These are phyloP conservation scores for Chelonia mydas DNA, from an alignment of 2,797 vertebrate genomes.

Conservation along the genomic window DNA sequence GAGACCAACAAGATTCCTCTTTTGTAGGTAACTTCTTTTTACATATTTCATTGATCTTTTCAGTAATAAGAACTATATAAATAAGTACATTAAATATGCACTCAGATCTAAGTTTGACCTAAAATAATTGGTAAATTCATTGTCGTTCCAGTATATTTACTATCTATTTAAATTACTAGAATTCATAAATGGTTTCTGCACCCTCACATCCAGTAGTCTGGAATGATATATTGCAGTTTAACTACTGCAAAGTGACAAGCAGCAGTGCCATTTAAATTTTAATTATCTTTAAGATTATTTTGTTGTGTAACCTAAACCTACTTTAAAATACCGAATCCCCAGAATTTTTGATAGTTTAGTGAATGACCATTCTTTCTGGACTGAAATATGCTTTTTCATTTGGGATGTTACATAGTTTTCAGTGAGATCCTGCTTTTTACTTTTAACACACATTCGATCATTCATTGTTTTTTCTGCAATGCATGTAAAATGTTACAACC, in stretches of 20 bases:
- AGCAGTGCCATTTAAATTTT: conserved; percentile 11
- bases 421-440: background rate
- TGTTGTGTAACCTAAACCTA: conserved; percentile 15
- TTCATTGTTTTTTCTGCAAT: background rate
- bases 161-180: background rate
- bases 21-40: conserved; percentile 83
- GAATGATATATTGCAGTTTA: background rate
- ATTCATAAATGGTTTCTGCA: background rate
- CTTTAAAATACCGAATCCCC: background rate
- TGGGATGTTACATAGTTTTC: background rate
- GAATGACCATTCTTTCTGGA: background rate
- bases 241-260: background rate
- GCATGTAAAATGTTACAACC: background rate
- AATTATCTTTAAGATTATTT: conserved; percentile 14
- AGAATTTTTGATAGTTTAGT: background rate
- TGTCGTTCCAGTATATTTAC: background rate
- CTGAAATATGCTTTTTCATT: background rate
- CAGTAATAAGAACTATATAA: background rate
- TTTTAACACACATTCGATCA: background rate
- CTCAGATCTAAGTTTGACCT: background rate
- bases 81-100: background rate
- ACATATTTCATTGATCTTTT: background rate
- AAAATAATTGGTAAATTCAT: background rate
- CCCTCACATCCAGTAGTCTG: background rate
- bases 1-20: conserved; percentile 76